These are phyloP conservation scores for Pygocentrus nattereri DNA, from an alignment of 2,797 vertebrate species.

Conservation along the genomic window DNA sequence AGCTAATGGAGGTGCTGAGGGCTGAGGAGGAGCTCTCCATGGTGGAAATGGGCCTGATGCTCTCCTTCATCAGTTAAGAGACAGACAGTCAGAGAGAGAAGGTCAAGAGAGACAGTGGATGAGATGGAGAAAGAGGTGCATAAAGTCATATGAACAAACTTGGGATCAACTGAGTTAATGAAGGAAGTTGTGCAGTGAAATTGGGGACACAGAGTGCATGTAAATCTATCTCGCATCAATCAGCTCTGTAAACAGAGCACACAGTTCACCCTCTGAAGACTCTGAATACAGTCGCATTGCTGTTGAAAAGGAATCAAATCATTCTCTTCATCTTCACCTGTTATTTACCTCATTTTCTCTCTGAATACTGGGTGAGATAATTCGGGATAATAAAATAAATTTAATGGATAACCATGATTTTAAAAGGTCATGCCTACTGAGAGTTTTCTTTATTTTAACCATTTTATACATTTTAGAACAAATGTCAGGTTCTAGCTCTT, in stretches of 20 bases:
- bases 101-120: background rate
- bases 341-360: no score
- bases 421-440: background rate
- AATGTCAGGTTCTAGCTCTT: no score
- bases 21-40: slow-evolving; percentile 47
- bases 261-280: background rate
- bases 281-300: background rate
- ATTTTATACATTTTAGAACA: background rate
- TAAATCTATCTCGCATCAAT: slow-evolving; percentile 3
- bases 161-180: slow-evolving; percentile 36
- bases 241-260: slow-evolving; percentile 12
- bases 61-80: slow-evolving; percentile 44
- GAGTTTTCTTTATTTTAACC: background rate
- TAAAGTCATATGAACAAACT: slow-evolving; percentile 7
- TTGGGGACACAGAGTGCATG: slow-evolving; percentile 34
- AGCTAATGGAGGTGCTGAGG: slow-evolving; percentile 48
- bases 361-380: no score
- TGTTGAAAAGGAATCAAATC: background rate
- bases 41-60: slow-evolving; percentile 40
- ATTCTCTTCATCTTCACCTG: background rate
- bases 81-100: slow-evolving; percentile 18
- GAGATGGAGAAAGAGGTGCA: slow-evolving; percentile 34
- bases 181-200: slow-evolving; percentile 37
- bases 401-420: no score
- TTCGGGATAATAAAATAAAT: no score